A percentile compares a stretch with the other conserved stretches of the same genome.
phyloP scores from a whole-genome alignment of 2,797 vertebrate species.

The Bradypodion ventrale region DNA sequence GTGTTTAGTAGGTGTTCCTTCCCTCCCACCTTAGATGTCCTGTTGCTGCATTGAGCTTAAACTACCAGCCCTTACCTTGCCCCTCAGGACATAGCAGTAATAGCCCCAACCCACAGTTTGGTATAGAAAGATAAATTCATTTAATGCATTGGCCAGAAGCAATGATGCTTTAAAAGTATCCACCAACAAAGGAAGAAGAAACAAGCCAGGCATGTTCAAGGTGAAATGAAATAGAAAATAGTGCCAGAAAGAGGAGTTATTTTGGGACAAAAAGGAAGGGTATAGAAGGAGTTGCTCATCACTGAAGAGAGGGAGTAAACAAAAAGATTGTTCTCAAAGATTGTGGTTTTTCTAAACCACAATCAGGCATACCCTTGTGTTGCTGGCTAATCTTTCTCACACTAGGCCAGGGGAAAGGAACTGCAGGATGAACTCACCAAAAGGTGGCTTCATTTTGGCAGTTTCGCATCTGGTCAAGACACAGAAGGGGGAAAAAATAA shows the following conservation, averaged over 20 bases:
- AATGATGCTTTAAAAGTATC: conserved; percentile 11
- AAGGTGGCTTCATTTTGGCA: too few species aligned
- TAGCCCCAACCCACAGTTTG: background rate
- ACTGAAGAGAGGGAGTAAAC: too few species aligned
- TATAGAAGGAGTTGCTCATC: background rate
- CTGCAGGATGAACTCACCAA: too few species aligned
- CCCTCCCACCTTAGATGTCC: background rate
- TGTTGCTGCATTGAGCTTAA: background rate
- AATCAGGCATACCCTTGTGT: too few species aligned
- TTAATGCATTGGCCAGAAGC: conserved; percentile 1
- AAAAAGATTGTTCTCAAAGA: too few species aligned
- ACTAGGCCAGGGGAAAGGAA: too few species aligned
- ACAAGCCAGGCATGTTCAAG: background rate
- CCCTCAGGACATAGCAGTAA: background rate
- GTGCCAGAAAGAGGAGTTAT: background rate
- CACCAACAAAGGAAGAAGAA: background rate
- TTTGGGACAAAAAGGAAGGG: background rate
- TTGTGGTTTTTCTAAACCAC: too few species aligned
- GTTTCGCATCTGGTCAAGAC: too few species aligned
- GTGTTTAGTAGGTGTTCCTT: background rate
- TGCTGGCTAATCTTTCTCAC: too few species aligned
- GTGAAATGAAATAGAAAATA: background rate
- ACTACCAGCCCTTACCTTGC: background rate
- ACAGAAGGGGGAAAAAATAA: too few species aligned
- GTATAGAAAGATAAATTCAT: background rate